phyloP scores from a whole-genome alignment of 2,888 invertebrate species.

The Lingula anatina region DNA sequence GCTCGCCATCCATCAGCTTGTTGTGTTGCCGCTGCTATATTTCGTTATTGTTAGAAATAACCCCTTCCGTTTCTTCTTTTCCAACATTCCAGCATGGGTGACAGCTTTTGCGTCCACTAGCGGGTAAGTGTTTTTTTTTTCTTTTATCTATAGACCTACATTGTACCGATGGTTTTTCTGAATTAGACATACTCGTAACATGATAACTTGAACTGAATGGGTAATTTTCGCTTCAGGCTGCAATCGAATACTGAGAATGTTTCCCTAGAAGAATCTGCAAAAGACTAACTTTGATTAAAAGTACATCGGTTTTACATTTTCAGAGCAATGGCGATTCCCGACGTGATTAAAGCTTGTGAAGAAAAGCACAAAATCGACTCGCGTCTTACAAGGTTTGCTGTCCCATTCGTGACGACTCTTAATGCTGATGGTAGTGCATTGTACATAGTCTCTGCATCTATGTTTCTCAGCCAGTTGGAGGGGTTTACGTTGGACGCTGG shows the following conservation, averaged over 20 bases:
- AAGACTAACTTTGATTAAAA: no score
- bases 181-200: no score
- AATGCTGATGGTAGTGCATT: conserved; percentile 39
- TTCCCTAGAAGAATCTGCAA: no score
- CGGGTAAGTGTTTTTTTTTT: conserved; percentile 41
- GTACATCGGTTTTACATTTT: conserved; percentile 3
- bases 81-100: conserved; percentile 22
- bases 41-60: conserved; percentile 24
- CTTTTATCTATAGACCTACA: no score
- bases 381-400: conserved; percentile 26
- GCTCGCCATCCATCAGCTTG: conserved; percentile 24
- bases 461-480: conserved; percentile 28
- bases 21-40: conserved; percentile 27
- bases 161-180: no score
- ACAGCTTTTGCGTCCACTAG: conserved; percentile 32
- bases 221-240: no score
- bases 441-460: conserved; percentile 29
- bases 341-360: conserved; percentile 33
- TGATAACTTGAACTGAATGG: no score
- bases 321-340: conserved; percentile 40
- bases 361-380: conserved; percentile 28
- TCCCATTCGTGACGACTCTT: conserved; percentile 37
- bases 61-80: conserved; percentile 21
- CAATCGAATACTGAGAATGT: no score
- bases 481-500: conserved; percentile 17